Conservation (phyloP, 2,797 vertebrate genomes). For the Mormyrus proboscirostris region DNA sequence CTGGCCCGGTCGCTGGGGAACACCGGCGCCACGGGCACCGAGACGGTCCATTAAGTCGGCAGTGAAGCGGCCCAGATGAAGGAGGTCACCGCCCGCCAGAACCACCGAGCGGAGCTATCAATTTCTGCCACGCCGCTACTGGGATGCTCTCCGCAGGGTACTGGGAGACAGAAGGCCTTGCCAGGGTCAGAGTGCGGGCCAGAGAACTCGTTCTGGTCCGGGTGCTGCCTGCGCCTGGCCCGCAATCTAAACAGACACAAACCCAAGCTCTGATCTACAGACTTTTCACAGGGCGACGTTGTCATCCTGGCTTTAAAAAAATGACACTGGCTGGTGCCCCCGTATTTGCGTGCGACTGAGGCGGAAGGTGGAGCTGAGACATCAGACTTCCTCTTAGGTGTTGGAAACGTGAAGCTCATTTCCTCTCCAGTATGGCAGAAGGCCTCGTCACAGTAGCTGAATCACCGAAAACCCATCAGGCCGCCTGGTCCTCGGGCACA, state of each 20-base stretch:
- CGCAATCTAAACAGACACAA: background rate
- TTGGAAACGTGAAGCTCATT: background rate
- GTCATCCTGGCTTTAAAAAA: constrained; percentile 24
- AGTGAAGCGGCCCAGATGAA: constrained; percentile 67
- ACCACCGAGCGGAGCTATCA: constrained; percentile 48
- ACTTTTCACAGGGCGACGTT: constrained; percentile 58
- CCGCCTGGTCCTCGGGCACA: background rate
- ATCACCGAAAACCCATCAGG: background rate
- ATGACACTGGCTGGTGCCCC: background rate
- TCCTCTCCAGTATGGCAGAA: background rate
- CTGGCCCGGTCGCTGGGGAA: constrained; percentile 35
- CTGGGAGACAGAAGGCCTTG: constrained; percentile 54
- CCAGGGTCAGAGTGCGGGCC: constrained; percentile 56
- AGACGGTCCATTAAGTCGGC: constrained; percentile 62
- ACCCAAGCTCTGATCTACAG: background rate
- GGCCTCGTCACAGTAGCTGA: background rate
- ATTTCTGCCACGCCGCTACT: constrained; percentile 51
- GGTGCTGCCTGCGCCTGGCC: constrained; percentile 43
- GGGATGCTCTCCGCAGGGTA: constrained; percentile 44
- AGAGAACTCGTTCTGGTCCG: constrained; percentile 51
- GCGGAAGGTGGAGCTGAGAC: background rate
- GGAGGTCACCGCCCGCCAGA: constrained; percentile 58
- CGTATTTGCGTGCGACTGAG: background rate
- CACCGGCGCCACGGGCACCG: constrained; percentile 43
- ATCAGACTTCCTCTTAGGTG: background rate